Evolutionary conservation across 2,888 invertebrate species (phyloP), one percentile per base, ranked within the genome.

Genomic region (Dryobota labecula): DNA sequence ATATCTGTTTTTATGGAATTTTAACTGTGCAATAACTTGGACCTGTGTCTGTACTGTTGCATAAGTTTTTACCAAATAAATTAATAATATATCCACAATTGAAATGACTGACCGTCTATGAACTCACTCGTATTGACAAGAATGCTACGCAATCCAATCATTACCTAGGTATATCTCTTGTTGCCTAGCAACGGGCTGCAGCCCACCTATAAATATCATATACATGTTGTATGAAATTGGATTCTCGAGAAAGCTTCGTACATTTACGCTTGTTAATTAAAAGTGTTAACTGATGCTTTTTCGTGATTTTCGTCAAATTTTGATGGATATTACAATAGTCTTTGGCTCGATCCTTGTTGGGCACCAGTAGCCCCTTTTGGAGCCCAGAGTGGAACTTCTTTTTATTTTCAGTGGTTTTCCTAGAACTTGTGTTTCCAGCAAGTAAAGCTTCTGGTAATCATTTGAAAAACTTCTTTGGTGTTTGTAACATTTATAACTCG

Each of bases 131-230:
- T 54, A 68, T 65, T 62, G 67, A 49, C 20, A 53, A 20, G n/a
- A 51, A 43, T 27, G 13, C 65, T 47, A 36, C 62, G 18, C 53
- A 41, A 63, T 73, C 70, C 69, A 69, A 71, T 74, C 63, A 71
- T 47, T 24, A 51, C 36, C 18, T 56, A 68, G 38, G 30, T 69
- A 57, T n/a, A 30, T 43, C 51, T 60, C 45, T 36, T n/a, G 43
- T 58, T 70, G 62, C 41, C 70, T 57, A 36, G 63, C 60, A 66
- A 71, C 41, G n/a, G 30, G 15, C 9, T 36, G 27, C 20, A 63
- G 18, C 11, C n/a, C 9, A n/a, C 18, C 27, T 20, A 45, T 66
- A 49, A 49, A 53, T 38, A 41, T 18, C 6, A 24, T 63, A 30
- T 66, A 36, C 33, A 24, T 36, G 27, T 33, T 69, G 7, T 54